Evolutionary conservation across 2,113 vertebrate genomes (phyloP).

Genomic region (Dolichallabes microphthalmus): DNA sequence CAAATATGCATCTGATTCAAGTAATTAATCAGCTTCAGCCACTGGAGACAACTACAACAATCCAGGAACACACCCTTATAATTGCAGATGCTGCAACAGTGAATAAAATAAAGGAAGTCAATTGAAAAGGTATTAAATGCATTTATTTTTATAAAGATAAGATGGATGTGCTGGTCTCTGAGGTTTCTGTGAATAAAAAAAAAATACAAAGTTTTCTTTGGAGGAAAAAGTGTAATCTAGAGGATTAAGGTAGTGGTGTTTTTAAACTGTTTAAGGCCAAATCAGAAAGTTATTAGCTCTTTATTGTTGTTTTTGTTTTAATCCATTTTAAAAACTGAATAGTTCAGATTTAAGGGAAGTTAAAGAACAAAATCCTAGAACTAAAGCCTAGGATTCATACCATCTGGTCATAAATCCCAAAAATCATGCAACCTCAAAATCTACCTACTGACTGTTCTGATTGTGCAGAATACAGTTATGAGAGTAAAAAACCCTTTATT

Average conservation of each 20-base stretch:
- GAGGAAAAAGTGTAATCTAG: background rate
- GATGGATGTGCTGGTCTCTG: background rate
- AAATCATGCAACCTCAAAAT: background rate
- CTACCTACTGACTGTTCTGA: background rate
- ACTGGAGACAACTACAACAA: background rate
- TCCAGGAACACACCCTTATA: background rate
- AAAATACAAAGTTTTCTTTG: background rate
- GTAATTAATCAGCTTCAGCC: background rate
- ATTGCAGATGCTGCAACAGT: too few species aligned
- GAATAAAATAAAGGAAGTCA: background rate
- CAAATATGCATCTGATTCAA: background rate
- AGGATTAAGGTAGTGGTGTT: background rate
- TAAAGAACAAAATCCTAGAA: background rate
- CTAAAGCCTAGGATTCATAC: background rate
- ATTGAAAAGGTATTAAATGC: background rate
- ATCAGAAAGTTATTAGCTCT: background rate
- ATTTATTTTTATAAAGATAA: background rate
- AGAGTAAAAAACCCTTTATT: too few species aligned
- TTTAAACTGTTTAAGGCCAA: background rate
- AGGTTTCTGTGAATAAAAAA: background rate
- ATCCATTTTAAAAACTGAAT: background rate
- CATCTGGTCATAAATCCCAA: background rate
- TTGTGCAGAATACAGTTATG: too few species aligned
- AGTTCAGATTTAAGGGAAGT: background rate
- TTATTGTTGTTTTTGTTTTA: background rate